These are phyloP conservation scores for Pelodytes ibericus DNA, from an alignment of 2,797 vertebrate species.

Conservation along the genomic window DNA sequence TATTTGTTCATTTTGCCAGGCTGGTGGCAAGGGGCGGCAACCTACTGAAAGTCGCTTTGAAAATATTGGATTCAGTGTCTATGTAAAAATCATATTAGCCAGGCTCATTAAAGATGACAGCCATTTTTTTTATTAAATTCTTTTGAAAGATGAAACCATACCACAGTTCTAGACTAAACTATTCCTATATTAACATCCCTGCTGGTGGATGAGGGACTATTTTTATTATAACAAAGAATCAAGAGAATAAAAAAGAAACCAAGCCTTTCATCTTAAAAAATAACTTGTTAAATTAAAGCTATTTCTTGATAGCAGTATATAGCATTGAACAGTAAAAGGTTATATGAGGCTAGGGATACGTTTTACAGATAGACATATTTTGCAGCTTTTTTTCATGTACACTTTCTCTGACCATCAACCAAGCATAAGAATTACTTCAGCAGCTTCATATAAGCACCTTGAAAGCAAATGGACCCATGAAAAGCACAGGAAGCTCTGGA, in stretches of 20 bases:
- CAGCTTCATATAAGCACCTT: too few relatives aligned
- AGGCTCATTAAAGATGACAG: conserved; percentile 36
- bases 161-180: conserved; percentile 22
- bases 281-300: too few relatives aligned
- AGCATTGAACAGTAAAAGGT: too few relatives aligned
- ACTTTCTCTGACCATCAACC: too few relatives aligned
- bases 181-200: conserved; percentile 1
- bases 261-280: conserved; percentile 3
- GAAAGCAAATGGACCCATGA: too few relatives aligned
- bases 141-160: conserved; percentile 31
- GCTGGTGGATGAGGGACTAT: conserved; percentile 14
- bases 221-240: conserved; percentile 14
- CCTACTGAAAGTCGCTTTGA: conserved; percentile 38
- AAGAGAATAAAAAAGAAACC: conserved; percentile 19
- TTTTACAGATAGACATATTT: too few relatives aligned
- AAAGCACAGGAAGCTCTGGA: too few relatives aligned
- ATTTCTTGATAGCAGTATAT: too few relatives aligned
- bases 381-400: too few relatives aligned
- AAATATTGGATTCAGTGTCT: conserved; percentile 32
- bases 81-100: conserved; percentile 32
- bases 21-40: conserved; percentile 36
- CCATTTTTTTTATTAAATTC: conserved; percentile 40
- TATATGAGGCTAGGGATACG: too few relatives aligned
- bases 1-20: conserved; percentile 46
- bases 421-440: too few relatives aligned